These are phyloP conservation scores for Lagopus leucura DNA, from an alignment of 2,113 vertebrate genomes.

Conservation along the genomic window DNA sequence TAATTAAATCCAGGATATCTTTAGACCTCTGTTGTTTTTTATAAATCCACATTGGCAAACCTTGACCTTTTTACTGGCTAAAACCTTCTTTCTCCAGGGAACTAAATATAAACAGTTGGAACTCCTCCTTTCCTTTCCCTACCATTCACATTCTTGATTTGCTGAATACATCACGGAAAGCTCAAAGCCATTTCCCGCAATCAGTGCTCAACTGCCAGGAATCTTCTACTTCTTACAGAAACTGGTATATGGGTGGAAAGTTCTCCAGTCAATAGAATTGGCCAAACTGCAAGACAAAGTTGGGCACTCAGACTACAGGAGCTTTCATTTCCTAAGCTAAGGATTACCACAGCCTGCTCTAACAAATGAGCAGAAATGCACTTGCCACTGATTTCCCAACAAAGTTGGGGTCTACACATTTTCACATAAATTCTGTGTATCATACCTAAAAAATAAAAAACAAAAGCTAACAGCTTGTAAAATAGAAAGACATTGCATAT, in stretches of 20 bases:
- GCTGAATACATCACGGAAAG: constrained; percentile 21
- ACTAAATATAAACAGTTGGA: background rate
- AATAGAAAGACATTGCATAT: background rate
- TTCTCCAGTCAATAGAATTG: background rate
- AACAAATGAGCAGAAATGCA: background rate
- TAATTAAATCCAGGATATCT: constrained; percentile 1
- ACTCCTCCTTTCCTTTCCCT: background rate
- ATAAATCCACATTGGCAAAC: background rate
- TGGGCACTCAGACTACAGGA: background rate
- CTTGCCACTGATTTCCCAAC: background rate
- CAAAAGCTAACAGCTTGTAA: background rate
- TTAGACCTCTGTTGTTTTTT: background rate
- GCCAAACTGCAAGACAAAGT: background rate
- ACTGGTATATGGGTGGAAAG: background rate
- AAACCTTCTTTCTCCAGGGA: background rate
- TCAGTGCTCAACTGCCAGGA: constrained; percentile 22
- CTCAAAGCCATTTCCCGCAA: constrained; percentile 20
- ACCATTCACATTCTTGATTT: constrained; percentile 20
- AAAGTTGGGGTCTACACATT: background rate
- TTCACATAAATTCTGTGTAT: background rate
- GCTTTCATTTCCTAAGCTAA: background rate
- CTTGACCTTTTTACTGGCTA: background rate
- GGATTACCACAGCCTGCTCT: background rate
- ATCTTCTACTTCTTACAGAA: constrained; percentile 13
- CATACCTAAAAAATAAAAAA: background rate